Percentiles rank a stretch among this genome's conserved stretches.
Conservation (phyloP, 2,113 vertebrate species). For the Cinclus mexicanus region DNA sequence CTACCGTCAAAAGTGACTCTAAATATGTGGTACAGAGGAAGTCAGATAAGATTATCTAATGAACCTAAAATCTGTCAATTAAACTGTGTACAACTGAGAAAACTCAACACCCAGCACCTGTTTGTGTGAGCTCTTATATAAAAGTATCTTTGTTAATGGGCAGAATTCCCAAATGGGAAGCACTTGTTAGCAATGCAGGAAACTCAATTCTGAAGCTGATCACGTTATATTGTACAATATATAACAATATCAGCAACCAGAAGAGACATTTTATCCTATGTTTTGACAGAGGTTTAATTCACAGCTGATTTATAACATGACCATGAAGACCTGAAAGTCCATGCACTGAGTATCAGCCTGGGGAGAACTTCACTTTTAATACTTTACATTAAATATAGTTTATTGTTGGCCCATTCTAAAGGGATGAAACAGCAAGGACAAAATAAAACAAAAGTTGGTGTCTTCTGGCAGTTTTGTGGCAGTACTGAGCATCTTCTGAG, state of each 20-base stretch:
- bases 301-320: slow-evolving; percentile 48
- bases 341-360: slow-evolving; percentile 36
- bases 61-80: not conserved
- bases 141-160: not conserved
- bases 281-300: slow-evolving; percentile 70
- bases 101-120: not conserved
- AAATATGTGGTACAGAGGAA: not conserved
- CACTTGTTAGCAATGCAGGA: slow-evolving; percentile 28
- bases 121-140: not conserved
- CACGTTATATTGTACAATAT: slow-evolving; percentile 14
- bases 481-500: slow-evolving; percentile 33
- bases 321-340: slow-evolving; percentile 27
- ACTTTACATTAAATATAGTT: slow-evolving; percentile 48
- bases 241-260: slow-evolving; percentile 32
- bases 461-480: slow-evolving; percentile 37
- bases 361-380: slow-evolving; percentile 20
- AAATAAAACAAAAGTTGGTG: slow-evolving; percentile 61
- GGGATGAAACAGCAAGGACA: slow-evolving; percentile 38
- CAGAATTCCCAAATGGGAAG: not conserved
- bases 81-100: not conserved
- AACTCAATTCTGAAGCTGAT: slow-evolving; percentile 51
- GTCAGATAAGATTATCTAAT: not conserved
- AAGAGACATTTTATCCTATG: slow-evolving; percentile 36
- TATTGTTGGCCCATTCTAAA: slow-evolving; percentile 42
- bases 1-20: not conserved